Percentiles rank a stretch among this genome's conserved stretches.
Evolutionary conservation across 2,888 invertebrate species (phyloP).

Genomic region (Catocala nupta): DNA sequence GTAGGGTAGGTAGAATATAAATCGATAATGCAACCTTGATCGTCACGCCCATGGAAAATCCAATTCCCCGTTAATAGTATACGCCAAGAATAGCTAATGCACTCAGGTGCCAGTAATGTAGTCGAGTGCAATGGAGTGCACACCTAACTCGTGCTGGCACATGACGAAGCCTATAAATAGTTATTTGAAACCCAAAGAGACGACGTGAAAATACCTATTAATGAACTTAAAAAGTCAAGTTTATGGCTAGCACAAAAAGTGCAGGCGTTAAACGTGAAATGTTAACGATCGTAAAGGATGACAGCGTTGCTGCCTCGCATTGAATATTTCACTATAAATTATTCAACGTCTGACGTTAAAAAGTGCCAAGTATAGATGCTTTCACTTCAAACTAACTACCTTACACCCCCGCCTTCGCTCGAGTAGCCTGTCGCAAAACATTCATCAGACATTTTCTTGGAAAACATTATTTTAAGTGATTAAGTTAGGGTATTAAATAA

Average conservation of each 20-base stretch:
- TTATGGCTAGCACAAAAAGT: neutral
- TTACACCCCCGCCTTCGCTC: too few relatives aligned
- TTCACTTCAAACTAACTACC: too few relatives aligned
- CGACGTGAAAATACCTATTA: slow-evolving; percentile 20
- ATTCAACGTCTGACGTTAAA: too few relatives aligned
- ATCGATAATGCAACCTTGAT: slow-evolving; percentile 28
- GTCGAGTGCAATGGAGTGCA: slow-evolving; percentile 64
- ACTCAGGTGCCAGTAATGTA: slow-evolving; percentile 59
- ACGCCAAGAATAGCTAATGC: slow-evolving; percentile 67
- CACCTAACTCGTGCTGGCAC: slow-evolving; percentile 46
- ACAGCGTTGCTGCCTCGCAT: too few relatives aligned
- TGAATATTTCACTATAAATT: too few relatives aligned
- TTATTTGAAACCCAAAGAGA: slow-evolving; percentile 19
- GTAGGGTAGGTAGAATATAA: neutral
- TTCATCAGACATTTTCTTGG: too few relatives aligned
- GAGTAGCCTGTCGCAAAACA: too few relatives aligned
- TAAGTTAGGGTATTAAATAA: too few relatives aligned
- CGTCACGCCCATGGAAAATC: slow-evolving; percentile 54
- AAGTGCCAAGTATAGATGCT: too few relatives aligned
- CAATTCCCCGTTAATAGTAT: slow-evolving; percentile 53
- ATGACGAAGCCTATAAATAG: slow-evolving; percentile 32
- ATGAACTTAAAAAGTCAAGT: neutral
- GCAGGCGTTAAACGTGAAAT: neutral
- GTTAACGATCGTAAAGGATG: too few relatives aligned
- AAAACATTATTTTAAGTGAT: too few relatives aligned